Base-by-base conservation (phyloP, 2,888 invertebrate genomes). In the Desoria tigrina region DNA sequence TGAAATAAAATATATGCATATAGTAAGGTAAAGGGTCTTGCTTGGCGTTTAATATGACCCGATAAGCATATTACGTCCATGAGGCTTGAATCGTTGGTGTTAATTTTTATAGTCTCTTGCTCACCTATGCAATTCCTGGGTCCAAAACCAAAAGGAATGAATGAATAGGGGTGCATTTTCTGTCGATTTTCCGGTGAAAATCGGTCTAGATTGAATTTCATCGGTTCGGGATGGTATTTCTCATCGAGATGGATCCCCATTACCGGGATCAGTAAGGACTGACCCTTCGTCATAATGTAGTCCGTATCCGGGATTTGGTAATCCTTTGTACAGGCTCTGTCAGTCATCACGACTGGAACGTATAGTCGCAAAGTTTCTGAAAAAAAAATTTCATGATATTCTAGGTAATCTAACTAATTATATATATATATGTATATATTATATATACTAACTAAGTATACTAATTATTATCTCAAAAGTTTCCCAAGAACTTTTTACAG, bases 171-270 rank as follows among this genome's bases (percentile, higher is more conserved):
- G 14, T 79, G 74, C 18, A 83, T 82, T n/a, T 81, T 80, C 0
- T 79, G 78, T 70, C 83, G 84, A 74, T 85, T 86, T 70, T 84
- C 83, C 0, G 84, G 83, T 1, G 80, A 84, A 77, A 86, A 86
- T 71, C 86, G 79, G 63, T 85, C 84, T 0, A 86, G 86, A 76
- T 86, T 83, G 58, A 86, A 86, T 75, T 83, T 84, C 0, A 78
- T 72, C 0, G 86, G 86, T 42, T 85, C 79, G 0, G 84, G 83
- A 75, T 82, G 86, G 77, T 83, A 82, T 63, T 83, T 80, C 1
- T 84, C 82, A 77, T 86, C 85, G 69, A 83, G 82, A 69, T 86
- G 86, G 51, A 86, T 76, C 1, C 83, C 84, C 75, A 83, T 82
- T 61, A 84, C 82, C 2, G 86, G 85, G 72, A 86, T 82, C 16